phyloP scores from a whole-genome alignment of 1,140 invertebrate genomes.

The Sycophila sp. region DNA sequence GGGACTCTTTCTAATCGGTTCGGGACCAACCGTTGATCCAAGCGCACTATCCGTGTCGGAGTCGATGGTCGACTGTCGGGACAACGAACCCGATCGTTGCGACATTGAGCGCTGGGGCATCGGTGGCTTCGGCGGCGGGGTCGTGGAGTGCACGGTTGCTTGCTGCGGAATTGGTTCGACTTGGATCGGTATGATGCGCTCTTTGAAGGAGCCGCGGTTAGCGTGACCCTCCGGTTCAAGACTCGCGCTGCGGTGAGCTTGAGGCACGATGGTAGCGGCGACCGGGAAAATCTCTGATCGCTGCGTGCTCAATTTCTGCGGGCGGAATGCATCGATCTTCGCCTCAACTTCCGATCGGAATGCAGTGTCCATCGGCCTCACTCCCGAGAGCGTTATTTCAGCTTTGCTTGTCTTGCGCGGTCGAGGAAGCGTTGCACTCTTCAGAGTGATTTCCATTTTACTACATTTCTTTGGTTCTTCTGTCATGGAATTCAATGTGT shows the following conservation, averaged over 20 bases:
- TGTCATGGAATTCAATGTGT: conserved; percentile 25
- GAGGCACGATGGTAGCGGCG: conserved; percentile 61
- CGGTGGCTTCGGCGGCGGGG: conserved; percentile 65
- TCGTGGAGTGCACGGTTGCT: conserved; percentile 41
- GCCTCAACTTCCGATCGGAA: conserved; percentile 72
- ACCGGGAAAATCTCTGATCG: conserved; percentile 72
- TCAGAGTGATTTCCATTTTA: conserved; percentile 74
- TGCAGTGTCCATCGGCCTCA: conserved; percentile 63
- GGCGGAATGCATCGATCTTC: conserved; percentile 65
- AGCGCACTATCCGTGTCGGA: conserved; percentile 73
- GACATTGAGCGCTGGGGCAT: conserved; percentile 61
- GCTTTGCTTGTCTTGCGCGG: conserved; percentile 73
- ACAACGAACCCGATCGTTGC: conserved; percentile 65
- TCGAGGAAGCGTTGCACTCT: conserved; percentile 74
- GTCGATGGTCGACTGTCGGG: conserved; percentile 75
- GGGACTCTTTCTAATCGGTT: conserved; percentile 87
- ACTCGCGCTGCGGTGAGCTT: conserved; percentile 58
- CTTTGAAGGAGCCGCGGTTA: conserved; percentile 54
- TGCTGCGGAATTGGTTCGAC: conserved; percentile 38
- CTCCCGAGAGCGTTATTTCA: conserved; percentile 70
- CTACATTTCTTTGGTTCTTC: conserved; percentile 63
- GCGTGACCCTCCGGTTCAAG: conserved; percentile 57
- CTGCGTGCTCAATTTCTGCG: conserved; percentile 64
- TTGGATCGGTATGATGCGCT: conserved; percentile 71
- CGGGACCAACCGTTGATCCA: conserved; percentile 66